A percentile compares a stretch with the other conserved stretches of the same genome.
Evolutionary conservation across 2,113 vertebrate species (phyloP).

Genomic region (Odocoileus hemionus): DNA sequence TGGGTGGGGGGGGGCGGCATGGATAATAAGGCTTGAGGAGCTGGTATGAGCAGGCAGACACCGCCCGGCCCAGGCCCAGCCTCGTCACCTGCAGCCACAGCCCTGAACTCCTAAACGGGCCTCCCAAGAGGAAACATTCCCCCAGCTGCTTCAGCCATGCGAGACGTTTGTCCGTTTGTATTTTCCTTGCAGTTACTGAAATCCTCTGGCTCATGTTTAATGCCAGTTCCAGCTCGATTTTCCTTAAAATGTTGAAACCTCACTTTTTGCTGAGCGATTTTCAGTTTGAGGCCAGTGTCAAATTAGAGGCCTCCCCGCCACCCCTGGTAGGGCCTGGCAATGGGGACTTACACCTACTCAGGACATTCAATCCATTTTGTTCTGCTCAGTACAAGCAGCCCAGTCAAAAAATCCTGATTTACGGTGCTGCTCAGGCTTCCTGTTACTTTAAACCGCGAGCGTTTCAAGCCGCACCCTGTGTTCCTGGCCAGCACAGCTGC

Average conservation of each 20-base stretch:
- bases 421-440: constrained; percentile 79
- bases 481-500: constrained; percentile 74
- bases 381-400: constrained; percentile 75
- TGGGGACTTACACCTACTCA: constrained; percentile 68
- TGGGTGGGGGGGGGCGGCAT: accelerated
- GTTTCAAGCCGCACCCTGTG: constrained; percentile 68
- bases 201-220: constrained; percentile 60
- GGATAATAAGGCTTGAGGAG: neutral
- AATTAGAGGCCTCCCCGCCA: constrained; percentile 57
- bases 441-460: constrained; percentile 77
- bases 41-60: accelerated
- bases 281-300: constrained; percentile 64
- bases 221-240: constrained; percentile 9
- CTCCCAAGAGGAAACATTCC: constrained; percentile 8
- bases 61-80: no score
- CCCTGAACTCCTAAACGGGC: neutral
- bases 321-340: constrained; percentile 69
- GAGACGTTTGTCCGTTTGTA: constrained; percentile 50
- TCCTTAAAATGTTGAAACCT: constrained; percentile 70
- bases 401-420: constrained; percentile 81
- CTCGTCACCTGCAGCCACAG: neutral
- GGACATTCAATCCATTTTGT: constrained; percentile 79
- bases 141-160: neutral
- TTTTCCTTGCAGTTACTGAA: constrained; percentile 67
- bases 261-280: constrained; percentile 66